phyloP scores from a whole-genome alignment of 2,113 vertebrate species.

The Gopherus flavomarginatus region DNA sequence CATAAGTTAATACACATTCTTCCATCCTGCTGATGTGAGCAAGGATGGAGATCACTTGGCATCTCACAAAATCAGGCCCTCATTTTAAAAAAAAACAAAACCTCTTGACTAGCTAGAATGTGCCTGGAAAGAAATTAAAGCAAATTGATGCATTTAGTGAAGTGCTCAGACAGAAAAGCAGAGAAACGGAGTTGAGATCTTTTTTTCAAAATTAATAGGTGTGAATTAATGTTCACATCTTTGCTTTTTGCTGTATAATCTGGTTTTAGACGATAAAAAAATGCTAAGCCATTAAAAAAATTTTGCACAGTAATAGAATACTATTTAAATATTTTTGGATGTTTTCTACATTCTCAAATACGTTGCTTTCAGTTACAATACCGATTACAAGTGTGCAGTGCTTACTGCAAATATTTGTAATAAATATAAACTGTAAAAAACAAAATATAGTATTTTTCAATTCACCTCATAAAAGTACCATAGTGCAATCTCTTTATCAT shows the following conservation, averaged over 20 bases:
- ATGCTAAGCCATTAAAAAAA: too few relatives aligned
- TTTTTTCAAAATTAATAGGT: slow-evolving; percentile 65
- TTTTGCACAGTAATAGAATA: too few relatives aligned
- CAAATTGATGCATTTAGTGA: slow-evolving; percentile 64
- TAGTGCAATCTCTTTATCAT: too few relatives aligned
- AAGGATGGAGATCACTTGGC: slow-evolving; percentile 41
- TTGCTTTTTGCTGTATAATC: slow-evolving; percentile 31
- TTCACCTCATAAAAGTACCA: too few relatives aligned
- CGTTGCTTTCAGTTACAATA: too few relatives aligned
- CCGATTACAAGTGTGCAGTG: too few relatives aligned
- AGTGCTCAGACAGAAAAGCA: slow-evolving; percentile 57
- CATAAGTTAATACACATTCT: neutral
- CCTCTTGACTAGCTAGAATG: slow-evolving; percentile 74
- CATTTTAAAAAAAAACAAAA: slow-evolving; percentile 53
- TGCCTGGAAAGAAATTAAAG: slow-evolving; percentile 76
- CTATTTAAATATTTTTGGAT: too few relatives aligned
- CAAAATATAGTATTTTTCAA: too few relatives aligned
- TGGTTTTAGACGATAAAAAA: slow-evolving; percentile 49
- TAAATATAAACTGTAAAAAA: too few relatives aligned
- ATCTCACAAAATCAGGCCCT: slow-evolving; percentile 62
- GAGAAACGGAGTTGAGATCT: slow-evolving; percentile 60
- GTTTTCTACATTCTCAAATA: too few relatives aligned
- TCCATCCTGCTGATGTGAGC: neutral
- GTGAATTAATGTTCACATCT: slow-evolving; percentile 67
- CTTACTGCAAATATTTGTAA: too few relatives aligned